These are phyloP conservation scores for Sapayoa aenigma DNA, from an alignment of 2,113 vertebrate genomes.

Conservation along the genomic window DNA sequence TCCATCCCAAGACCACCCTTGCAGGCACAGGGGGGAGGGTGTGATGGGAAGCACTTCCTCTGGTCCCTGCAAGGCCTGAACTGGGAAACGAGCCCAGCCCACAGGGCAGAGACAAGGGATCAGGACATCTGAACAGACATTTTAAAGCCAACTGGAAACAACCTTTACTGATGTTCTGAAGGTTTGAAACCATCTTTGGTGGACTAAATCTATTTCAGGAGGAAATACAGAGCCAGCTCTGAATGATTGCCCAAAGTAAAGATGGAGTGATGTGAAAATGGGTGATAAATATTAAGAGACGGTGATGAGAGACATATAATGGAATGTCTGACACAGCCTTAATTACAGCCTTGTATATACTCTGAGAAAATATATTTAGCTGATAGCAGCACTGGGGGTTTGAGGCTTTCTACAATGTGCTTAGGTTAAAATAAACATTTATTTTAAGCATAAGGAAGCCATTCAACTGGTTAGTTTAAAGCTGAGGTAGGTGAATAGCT, in stretches of 20 bases:
- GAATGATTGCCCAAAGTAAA: background rate
- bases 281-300: constrained; percentile 49
- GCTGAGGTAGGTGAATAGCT: constrained; percentile 5
- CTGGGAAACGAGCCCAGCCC: background rate
- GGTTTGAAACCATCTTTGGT: background rate
- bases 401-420: background rate
- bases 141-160: background rate
- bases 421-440: constrained; percentile 56
- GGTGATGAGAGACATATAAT: constrained; percentile 23
- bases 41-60: background rate
- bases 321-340: constrained; percentile 47
- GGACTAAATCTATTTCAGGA: background rate
- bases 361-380: constrained; percentile 46
- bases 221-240: background rate
- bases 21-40: background rate
- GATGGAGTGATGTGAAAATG: constrained; percentile 21
- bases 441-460: constrained; percentile 29
- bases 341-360: constrained; percentile 32
- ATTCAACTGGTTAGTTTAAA: constrained; percentile 9
- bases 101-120: fast-evolving
- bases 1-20: background rate
- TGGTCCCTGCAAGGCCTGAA: background rate
- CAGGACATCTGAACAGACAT: fast-evolving
- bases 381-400: background rate
- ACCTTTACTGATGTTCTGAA: background rate